Percentiles rank a stretch among this genome's conserved stretches.
These are phyloP conservation scores for Azorinus chamasolen DNA, from an alignment of 2,888 invertebrate species.

Conservation along the genomic window DNA sequence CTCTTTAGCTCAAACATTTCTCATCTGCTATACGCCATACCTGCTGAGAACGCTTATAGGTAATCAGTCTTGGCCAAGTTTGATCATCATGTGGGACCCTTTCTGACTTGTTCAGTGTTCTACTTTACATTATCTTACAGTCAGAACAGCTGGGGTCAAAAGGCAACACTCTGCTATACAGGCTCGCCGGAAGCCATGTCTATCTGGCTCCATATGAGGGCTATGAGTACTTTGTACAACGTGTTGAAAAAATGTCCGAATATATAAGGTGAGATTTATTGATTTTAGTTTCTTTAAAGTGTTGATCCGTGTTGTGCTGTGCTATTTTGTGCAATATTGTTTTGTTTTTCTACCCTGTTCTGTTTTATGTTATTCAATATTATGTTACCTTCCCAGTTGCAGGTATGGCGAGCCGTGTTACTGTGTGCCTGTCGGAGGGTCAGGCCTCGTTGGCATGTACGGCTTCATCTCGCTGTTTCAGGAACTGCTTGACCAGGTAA, in stretches of 20 bases:
- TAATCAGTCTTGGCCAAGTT: too few relatives aligned
- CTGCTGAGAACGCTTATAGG: too few relatives aligned
- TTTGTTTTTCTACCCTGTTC: too few relatives aligned
- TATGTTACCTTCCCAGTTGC: slow-evolving; percentile 39
- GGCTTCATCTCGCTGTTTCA: slow-evolving; percentile 79
- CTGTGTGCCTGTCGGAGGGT: slow-evolving; percentile 79
- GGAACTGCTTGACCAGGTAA: slow-evolving; percentile 75
- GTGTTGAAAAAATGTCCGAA: slow-evolving; percentile 48
- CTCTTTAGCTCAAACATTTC: too few relatives aligned
- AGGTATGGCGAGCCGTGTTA: slow-evolving; percentile 73
- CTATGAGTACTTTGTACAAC: slow-evolving; percentile 44
- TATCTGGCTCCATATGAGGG: slow-evolving; percentile 67
- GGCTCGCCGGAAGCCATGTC: slow-evolving; percentile 70
- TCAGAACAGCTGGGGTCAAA: slow-evolving; percentile 56
- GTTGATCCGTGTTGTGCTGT: too few relatives aligned
- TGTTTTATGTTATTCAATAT: too few relatives aligned
- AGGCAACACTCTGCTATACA: slow-evolving; percentile 73
- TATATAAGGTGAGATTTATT: slow-evolving; percentile 61
- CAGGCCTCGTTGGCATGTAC: slow-evolving; percentile 74
- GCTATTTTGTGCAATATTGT: too few relatives aligned
- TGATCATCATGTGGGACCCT: too few relatives aligned
- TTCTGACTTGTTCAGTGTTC: too few relatives aligned
- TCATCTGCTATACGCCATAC: too few relatives aligned
- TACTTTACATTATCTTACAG: slow-evolving; percentile 20
- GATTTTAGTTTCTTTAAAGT: too few relatives aligned